These are phyloP conservation scores for Callorhinus ursinus DNA, from an alignment of 2,113 vertebrate genomes.

Conservation along the genomic window DNA sequence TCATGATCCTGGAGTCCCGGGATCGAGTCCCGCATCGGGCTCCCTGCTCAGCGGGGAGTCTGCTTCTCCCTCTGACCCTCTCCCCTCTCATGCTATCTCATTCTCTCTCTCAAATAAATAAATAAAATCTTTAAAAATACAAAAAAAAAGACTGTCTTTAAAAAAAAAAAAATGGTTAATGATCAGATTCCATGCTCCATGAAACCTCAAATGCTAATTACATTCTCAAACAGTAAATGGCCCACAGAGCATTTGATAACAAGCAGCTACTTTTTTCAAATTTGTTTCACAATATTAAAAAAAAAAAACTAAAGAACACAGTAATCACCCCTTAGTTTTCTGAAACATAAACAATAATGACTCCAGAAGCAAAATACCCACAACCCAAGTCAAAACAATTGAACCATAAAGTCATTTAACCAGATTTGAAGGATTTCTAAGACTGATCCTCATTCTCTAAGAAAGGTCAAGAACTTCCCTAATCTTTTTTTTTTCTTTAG, in stretches of 20 bases:
- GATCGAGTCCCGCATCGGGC: too few species aligned
- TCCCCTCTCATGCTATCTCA: too few species aligned
- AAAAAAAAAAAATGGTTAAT: conserved; percentile 61
- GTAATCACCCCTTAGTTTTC: neutral
- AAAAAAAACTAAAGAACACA: neutral
- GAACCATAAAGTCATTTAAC: conserved; percentile 25
- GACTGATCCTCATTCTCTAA: neutral
- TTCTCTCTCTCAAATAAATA: too few species aligned
- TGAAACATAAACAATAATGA: conserved; percentile 27
- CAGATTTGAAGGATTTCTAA: neutral
- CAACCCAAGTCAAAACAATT: neutral
- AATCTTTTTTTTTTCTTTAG: neutral
- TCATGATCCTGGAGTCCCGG: too few species aligned
- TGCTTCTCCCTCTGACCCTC: too few species aligned
- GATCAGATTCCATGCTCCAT: conserved; percentile 34
- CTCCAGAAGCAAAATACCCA: conserved; percentile 37
- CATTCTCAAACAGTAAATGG: conserved; percentile 57
- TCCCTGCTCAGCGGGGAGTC: too few species aligned
- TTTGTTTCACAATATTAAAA: neutral
- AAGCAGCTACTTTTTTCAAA: neutral
- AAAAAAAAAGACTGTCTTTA: too few species aligned
- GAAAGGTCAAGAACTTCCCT: neutral
- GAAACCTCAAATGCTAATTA: conserved; percentile 46
- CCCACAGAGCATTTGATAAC: neutral
- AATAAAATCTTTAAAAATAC: too few species aligned